Evolutionary conservation across 2,113 vertebrate genomes (phyloP).

Genomic region (Oncorhynchus nerka): DNA sequence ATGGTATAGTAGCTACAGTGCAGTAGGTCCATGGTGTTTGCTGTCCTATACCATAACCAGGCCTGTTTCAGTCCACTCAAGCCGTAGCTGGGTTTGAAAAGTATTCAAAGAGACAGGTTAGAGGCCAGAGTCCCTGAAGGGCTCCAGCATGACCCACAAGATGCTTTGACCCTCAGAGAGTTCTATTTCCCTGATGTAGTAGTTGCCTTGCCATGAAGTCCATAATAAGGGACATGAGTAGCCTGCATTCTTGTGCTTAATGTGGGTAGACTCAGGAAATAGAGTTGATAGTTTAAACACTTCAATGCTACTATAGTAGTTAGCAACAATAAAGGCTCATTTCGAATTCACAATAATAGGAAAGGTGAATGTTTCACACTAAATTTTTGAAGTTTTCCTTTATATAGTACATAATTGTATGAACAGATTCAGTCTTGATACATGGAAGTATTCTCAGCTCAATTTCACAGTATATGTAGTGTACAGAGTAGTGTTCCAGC

Average conservation of each 20-base stretch:
- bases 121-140: conserved; percentile 30
- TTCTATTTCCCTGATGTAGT: no score
- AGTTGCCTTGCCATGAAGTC: not conserved
- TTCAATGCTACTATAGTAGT: no score
- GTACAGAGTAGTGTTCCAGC: not conserved
- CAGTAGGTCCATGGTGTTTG: not conserved
- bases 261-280: no score
- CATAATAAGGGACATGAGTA: not conserved
- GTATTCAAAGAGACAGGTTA: conserved; percentile 45
- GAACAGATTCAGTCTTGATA: no score
- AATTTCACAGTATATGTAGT: not conserved
- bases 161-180: not conserved
- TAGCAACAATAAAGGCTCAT: no score
- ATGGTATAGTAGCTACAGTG: no score
- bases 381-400: no score
- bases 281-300: no score
- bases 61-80: not conserved
- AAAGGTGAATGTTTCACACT: no score
- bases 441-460: not conserved
- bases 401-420: no score
- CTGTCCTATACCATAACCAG: not conserved
- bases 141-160: conserved; percentile 6
- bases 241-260: not conserved
- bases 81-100: conserved; percentile 26
- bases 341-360: no score